A percentile compares a stretch with the other conserved stretches of the same genome.
phyloP scores from a whole-genome alignment of 2,888 invertebrate species.

The Drosophila pseudotalamancana region DNA sequence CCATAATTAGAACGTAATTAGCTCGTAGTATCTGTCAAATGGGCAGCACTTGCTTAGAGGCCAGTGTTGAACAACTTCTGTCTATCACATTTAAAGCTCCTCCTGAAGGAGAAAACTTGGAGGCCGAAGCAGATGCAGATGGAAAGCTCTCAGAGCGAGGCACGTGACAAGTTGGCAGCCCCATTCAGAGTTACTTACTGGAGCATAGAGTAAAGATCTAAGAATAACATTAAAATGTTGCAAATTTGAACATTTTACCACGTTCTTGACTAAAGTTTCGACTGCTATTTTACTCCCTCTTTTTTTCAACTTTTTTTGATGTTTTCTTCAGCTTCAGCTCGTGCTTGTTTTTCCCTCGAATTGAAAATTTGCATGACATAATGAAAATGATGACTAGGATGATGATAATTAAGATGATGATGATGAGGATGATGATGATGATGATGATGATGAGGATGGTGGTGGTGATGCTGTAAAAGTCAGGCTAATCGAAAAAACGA shows the following conservation, averaged over 20 bases:
- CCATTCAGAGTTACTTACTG: slow-evolving; percentile 4
- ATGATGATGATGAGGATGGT: neutral
- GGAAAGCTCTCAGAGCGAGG: neutral
- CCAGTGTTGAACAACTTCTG: too few species aligned
- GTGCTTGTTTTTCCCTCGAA: neutral
- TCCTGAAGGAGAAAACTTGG: neutral
- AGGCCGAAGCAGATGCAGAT: too few species aligned
- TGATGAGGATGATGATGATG: slow-evolving; percentile 4
- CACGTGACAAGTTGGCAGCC: slow-evolving; percentile 11
- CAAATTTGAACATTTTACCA: slow-evolving; percentile 20
- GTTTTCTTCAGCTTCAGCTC: neutral
- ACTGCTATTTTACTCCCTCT: slow-evolving; percentile 31
- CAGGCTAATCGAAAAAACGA: slow-evolving; percentile 56
- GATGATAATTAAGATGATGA: slow-evolving; percentile 1
- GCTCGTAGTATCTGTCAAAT: too few species aligned
- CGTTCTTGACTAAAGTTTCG: slow-evolving; percentile 34
- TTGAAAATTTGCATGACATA: slow-evolving; percentile 32
- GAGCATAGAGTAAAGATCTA: slow-evolving; percentile 7
- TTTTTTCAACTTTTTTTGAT: too few species aligned
- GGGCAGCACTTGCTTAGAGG: too few species aligned
- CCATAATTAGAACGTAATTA: too few species aligned
- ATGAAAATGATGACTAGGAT: neutral
- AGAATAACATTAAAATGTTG: slow-evolving; percentile 22
- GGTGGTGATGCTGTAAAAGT: slow-evolving; percentile 15
- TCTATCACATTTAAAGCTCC: too few species aligned